These are phyloP conservation scores for Pomatorhinus ruficollis DNA, from an alignment of 2,113 vertebrate genomes.

Conservation along the genomic window DNA sequence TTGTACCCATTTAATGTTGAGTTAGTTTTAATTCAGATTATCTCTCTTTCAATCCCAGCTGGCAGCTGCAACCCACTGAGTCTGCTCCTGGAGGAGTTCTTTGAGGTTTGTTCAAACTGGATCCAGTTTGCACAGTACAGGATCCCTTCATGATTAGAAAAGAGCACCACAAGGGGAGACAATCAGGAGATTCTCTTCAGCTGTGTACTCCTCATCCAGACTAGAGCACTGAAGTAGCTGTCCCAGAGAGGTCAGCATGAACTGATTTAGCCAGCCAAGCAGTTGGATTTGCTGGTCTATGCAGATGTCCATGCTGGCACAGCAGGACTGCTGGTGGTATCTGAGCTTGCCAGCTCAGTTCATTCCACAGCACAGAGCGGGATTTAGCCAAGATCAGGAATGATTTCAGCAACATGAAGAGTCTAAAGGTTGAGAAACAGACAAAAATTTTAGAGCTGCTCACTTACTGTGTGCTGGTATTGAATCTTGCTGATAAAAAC, in stretches of 20 bases:
- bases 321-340: not conserved
- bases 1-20: not conserved
- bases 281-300: not conserved
- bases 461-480: not conserved
- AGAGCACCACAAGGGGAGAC: not conserved
- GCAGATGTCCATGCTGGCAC: not conserved
- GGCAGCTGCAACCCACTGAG: not conserved
- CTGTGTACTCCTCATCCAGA: not conserved
- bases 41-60: not conserved
- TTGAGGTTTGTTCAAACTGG: not conserved
- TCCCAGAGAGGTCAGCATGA: not conserved
- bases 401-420: not conserved
- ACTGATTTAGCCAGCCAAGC: not conserved
- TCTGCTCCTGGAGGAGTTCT: not conserved
- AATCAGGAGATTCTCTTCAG: not conserved
- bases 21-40: not conserved
- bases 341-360: not conserved
- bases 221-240: not conserved
- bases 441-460: not conserved
- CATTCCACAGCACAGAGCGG: not conserved
- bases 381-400: not conserved
- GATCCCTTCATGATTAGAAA: not conserved
- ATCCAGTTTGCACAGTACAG: not conserved
- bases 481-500: not conserved
- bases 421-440: not conserved